Evolutionary conservation across 2,888 invertebrate species (phyloP).

Genomic region (Zeuzera pyrina): DNA sequence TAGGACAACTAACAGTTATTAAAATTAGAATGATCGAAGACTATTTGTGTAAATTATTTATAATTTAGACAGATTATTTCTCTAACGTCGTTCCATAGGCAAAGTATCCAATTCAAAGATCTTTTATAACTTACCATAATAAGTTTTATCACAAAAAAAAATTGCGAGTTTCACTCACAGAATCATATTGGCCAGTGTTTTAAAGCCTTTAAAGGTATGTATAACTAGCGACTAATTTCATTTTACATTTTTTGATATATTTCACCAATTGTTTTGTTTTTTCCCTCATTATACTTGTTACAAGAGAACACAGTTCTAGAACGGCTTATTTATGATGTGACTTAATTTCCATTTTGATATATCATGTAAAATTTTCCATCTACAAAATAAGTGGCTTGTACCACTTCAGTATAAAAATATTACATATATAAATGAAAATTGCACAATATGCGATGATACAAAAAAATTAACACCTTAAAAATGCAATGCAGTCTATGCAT

Average conservation of each 20-base stretch:
- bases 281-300: not conserved
- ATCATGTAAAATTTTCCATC: constrained; percentile 14
- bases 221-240: constrained; percentile 20
- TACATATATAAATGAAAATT: constrained; percentile 24
- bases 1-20: too few species aligned
- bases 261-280: not conserved
- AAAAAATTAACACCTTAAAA: constrained; percentile 52
- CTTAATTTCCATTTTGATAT: constrained; percentile 6
- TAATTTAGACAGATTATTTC: too few species aligned
- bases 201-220: constrained; percentile 12
- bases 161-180: constrained; percentile 41
- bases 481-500: constrained; percentile 65
- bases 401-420: constrained; percentile 22
- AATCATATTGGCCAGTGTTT: constrained; percentile 10
- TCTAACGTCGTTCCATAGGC: too few species aligned
- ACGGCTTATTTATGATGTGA: too few species aligned
- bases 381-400: constrained; percentile 19
- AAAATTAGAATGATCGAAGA: too few species aligned
- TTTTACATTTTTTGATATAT: constrained; percentile 8
- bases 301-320: not conserved
- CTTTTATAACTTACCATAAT: constrained; percentile 1
- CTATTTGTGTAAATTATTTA: too few species aligned
- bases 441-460: constrained; percentile 32
- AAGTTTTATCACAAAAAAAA: constrained; percentile 42
- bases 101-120: too few species aligned